Percentiles rank a stretch among this genome's conserved stretches.
Conservation (phyloP, 64 coral and sea anemone species). For the Stichodactyla helianthus region DNA sequence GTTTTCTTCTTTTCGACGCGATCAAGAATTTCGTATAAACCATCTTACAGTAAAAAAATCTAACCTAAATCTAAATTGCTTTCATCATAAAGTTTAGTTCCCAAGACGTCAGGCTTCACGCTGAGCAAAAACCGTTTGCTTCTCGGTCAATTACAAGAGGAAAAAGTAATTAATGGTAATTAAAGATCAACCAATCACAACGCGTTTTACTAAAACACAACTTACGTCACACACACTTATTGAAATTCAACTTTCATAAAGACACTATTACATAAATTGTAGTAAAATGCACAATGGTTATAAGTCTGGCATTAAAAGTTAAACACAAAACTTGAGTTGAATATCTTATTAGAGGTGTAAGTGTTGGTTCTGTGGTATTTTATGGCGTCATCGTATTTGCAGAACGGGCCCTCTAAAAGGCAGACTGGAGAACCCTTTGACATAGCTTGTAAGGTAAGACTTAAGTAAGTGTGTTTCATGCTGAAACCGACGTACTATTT, state of each 20-base stretch:
- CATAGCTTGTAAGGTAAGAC: conserved; percentile 98
- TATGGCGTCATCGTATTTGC: conserved; percentile 57
- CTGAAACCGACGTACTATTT: neutral
- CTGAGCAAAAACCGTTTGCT: too few species aligned
- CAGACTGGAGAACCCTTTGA: conserved; percentile 77
- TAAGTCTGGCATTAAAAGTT: neutral
- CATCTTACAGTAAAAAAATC: too few species aligned
- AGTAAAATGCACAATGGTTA: neutral
- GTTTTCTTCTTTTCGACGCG: too few species aligned
- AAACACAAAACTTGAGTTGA: neutral
- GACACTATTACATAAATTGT: neutral
- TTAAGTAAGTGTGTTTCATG: neutral
- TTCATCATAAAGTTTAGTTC: too few species aligned
- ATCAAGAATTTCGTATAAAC: too few species aligned
- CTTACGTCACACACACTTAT: neutral
- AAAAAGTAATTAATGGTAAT: neutral
- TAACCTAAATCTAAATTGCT: too few species aligned
- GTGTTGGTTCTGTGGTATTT: neutral
- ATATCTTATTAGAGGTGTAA: neutral
- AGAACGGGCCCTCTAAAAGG: conserved; percentile 78
- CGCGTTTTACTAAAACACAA: neutral
- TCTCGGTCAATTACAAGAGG: too few species aligned
- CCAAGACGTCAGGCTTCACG: too few species aligned
- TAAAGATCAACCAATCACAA: neutral
- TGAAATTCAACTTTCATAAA: neutral